phyloP scores from a whole-genome alignment of 2,113 vertebrate genomes.

The Dromaius novaehollandiae region DNA sequence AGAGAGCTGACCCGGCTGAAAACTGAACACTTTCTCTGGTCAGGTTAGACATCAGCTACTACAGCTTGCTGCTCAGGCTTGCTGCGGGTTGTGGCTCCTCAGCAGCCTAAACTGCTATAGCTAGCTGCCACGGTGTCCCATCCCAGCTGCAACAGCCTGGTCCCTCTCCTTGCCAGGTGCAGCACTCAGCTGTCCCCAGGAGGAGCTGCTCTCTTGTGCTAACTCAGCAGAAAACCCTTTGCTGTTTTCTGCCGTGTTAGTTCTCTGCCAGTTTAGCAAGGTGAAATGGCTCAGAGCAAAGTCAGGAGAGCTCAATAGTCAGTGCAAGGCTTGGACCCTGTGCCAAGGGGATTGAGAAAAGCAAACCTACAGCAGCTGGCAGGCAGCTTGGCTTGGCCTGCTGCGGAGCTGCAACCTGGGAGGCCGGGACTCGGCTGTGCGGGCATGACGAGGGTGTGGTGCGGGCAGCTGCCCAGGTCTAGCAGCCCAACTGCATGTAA shows the following conservation, averaged over 20 bases:
- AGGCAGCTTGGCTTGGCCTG: rapidly evolving
- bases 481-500: neutral
- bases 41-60: neutral
- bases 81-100: neutral
- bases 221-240: neutral
- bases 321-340: neutral
- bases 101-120: neutral
- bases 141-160: neutral
- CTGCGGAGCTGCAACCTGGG: neutral
- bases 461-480: neutral
- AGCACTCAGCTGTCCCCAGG: neutral
- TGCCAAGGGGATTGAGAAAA: neutral
- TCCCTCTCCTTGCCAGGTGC: neutral
- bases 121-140: neutral
- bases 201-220: neutral
- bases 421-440: neutral
- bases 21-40: neutral
- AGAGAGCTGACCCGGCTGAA: neutral
- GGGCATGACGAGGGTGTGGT: neutral
- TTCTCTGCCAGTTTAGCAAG: neutral
- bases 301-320: neutral
- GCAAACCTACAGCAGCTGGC: neutral
- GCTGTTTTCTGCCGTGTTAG: neutral
- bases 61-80: neutral
- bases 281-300: neutral